Evolutionary conservation across 1,140 invertebrate genomes (phyloP).

Genomic region (Hyles euphorbiae): DNA sequence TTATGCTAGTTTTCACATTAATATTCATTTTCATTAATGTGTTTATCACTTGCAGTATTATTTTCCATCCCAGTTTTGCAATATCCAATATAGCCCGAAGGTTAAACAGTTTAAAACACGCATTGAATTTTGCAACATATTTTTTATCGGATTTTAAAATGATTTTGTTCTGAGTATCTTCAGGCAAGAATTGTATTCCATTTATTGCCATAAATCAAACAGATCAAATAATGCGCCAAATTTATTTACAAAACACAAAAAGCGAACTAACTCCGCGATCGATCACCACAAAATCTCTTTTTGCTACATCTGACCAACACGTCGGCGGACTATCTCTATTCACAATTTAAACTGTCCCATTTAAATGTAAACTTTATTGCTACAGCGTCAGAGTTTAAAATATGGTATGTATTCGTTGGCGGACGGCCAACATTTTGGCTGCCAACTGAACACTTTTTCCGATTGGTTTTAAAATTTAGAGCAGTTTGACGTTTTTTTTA

Average conservation of each 20-base stretch:
- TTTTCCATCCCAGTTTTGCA: no score
- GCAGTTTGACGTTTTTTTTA: constrained; percentile 3
- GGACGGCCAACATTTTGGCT: constrained; percentile 3
- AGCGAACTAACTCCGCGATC: no score
- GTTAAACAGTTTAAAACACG: background rate
- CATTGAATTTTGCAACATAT: background rate
- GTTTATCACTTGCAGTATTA: no score
- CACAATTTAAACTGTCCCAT: constrained; percentile 1
- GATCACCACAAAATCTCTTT: constrained; percentile 3
- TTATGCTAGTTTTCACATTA: no score
- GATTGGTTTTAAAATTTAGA: constrained; percentile 12
- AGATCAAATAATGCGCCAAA: no score
- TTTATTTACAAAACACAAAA: no score
- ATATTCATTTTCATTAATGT: no score
- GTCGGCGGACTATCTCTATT: constrained; percentile 2
- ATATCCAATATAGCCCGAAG: background rate
- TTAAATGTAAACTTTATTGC: background rate
- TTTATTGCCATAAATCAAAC: no score
- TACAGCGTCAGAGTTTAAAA: constrained; percentile 2
- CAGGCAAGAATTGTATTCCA: no score
- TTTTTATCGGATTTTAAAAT: no score
- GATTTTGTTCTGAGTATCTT: no score
- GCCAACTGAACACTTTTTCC: constrained; percentile 17
- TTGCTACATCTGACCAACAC: constrained; percentile 2
- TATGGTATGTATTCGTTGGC: constrained; percentile 2